Evolutionary conservation across 2,888 invertebrate species (phyloP), one percentile per base, ranked within the genome.

Genomic region (Drosophila incognita): DNA sequence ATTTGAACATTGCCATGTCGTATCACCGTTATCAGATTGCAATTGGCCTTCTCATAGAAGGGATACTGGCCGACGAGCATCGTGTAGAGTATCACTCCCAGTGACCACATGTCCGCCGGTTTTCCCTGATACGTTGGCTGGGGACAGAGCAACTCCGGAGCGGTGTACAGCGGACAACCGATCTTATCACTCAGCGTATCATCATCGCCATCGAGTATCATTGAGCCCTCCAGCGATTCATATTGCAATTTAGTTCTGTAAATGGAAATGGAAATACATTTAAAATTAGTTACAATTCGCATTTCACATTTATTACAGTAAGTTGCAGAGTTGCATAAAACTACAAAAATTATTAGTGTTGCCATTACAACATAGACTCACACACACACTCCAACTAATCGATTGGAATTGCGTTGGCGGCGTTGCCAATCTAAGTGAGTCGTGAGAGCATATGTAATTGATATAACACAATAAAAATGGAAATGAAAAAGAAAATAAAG

Each of bases 21-120:
- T 46, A 92, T 92, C 5, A 92, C 88, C 7, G 92, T 91, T 21
- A 92, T 92, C n/a, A 92, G 82, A 73, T 92, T 92, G 74, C 92
- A 92, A 62, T 92, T 92, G 61, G 91, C 91, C 77, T 92, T 91
- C 72, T 92, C 93, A 66, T 92, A 92, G 69, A 93, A 93, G n/a
- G 93, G 93, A 82, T 93, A 93, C 67, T 92, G 92, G 1, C 93
- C 93, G 40, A 92, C 92, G 2, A 93, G 85, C 92, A 93, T 92
- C 2, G 93, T 93, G 61, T 93, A 93, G 0, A 93, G 82, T 51
- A 93, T 92, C 4, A 93, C 93, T 18, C 93, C 93, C 21, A 93
- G 75, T 0, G 93, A 92, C 93, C 93, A 93, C 90, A 93, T 92
- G 67, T 93, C 93, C 31, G 93, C 92, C 7, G 93, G 92, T 61